Conservation (phyloP, 2,797 vertebrate species). For the Erethizon dorsatum region DNA sequence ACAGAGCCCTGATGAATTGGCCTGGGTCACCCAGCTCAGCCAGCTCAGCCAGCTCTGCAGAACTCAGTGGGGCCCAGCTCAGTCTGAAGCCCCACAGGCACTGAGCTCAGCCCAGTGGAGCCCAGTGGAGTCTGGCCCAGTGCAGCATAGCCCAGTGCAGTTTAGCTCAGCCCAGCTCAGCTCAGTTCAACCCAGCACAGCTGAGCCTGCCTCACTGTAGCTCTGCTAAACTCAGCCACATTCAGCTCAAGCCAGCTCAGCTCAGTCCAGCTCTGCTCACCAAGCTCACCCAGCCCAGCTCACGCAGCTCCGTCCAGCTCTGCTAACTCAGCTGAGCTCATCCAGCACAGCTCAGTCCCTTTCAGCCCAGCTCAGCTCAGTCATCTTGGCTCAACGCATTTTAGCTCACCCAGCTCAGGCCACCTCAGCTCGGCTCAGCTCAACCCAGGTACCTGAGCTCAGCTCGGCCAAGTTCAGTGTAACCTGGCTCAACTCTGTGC, state of each 20-base stretch:
- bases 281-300: accelerated
- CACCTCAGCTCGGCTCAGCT: no score
- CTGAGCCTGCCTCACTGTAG: accelerated
- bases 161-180: accelerated
- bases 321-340: no score
- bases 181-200: accelerated
- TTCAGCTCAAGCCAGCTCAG: accelerated
- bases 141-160: neutral
- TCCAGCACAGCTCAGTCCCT: accelerated
- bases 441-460: no score
- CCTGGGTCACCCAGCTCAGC: accelerated
- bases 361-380: neutral
- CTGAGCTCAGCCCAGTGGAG: accelerated
- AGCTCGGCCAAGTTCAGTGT: no score
- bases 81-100: neutral
- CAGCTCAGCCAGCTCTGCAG: neutral
- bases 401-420: no score
- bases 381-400: no score
- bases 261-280: no score
- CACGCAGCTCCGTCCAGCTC: accelerated
- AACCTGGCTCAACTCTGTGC: no score
- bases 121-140: neutral
- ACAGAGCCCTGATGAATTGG: neutral
- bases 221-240: accelerated
- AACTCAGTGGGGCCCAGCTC: neutral